Evolutionary conservation across 1,140 invertebrate species (phyloP).

Genomic region (Caenorhabditis inopinata): DNA sequence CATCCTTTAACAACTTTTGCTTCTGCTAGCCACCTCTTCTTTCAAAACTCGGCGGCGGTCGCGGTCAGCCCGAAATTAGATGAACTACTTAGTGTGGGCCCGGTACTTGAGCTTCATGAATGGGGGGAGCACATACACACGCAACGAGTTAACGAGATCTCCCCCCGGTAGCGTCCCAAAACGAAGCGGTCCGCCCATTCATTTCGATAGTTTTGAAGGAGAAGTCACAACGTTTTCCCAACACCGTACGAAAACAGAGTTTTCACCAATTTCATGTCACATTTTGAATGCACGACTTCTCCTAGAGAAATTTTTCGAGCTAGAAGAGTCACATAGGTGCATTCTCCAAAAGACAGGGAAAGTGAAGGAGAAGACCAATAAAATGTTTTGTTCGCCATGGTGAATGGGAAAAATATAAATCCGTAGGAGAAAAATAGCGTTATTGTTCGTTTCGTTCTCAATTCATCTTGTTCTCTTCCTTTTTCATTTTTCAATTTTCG

Average conservation of each 20-base stretch:
- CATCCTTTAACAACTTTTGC: neutral
- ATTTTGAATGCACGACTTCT: no score
- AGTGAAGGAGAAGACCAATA: neutral
- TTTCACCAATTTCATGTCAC: no score
- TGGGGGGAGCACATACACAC: neutral
- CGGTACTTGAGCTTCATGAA: constrained; percentile 28
- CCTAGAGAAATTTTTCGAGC: no score
- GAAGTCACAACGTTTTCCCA: no score
- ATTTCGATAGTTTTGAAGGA: constrained; percentile 7
- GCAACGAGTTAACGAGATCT: constrained; percentile 32
- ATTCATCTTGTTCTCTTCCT: neutral
- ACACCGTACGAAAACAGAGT: no score
- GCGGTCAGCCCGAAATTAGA: neutral
- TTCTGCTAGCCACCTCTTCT: neutral
- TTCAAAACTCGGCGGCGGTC: no score
- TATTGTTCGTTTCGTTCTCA: neutral
- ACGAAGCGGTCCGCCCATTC: neutral
- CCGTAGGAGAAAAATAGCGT: neutral
- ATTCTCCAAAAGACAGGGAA: neutral
- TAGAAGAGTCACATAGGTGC: no score
- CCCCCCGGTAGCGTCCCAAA: neutral
- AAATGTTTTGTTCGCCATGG: constrained; percentile 20
- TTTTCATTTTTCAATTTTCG: constrained; percentile 11
- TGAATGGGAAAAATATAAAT: neutral
- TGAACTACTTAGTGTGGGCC: constrained; percentile 10